Base-by-base conservation (phyloP, 2,113 vertebrate genomes). In the Probosciger aterrimus region DNA sequence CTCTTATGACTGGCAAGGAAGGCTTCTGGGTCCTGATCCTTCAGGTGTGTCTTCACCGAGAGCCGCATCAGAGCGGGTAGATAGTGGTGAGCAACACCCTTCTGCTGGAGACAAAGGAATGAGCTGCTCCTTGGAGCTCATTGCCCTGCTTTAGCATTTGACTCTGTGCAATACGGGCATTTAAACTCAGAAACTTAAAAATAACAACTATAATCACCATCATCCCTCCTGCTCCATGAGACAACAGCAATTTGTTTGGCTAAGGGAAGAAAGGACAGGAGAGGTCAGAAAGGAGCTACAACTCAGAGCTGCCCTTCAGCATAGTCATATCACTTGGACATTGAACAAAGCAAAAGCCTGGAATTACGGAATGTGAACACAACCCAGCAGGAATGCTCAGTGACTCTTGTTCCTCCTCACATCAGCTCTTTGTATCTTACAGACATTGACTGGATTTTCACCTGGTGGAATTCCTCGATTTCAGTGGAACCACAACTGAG, bases 81-180 rank as follows among this genome's bases (percentile, higher is more conserved):
- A 16, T 23, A 43, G 39, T 1, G n/a, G 25, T 18, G 47, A 82
- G 71, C 71, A 33, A 43, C 33, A 43, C 50, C 55, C 3, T 41
- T 37, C 55, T 75, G 25, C 84, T 46, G 75, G 62, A 64, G 49
- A 46, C 27, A 37, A 52, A 10, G 19, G 52, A 46, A 25, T 0
- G 31, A 67, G 64, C 24, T 0, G 6, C 18, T 64, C 8, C 49
- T 0, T 0, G 53, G 5, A 57, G n/a, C 37, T 59, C 50, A 24
- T 3, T 41, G 30, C 81, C 64, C 60, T 31, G 0, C 30, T 44
- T 53, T 0, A 30, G 49, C 39, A 64, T 18, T 7, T 33, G 33
- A 46, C 7, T 5, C 37, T 20, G 44, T 0, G 2, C 31, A 43
- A 52, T 9, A 18, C 12, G 24, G 22, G 27, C 37, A 18, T 75